Conservation (phyloP, 2,888 invertebrate species). For the Pheosia tremula region DNA sequence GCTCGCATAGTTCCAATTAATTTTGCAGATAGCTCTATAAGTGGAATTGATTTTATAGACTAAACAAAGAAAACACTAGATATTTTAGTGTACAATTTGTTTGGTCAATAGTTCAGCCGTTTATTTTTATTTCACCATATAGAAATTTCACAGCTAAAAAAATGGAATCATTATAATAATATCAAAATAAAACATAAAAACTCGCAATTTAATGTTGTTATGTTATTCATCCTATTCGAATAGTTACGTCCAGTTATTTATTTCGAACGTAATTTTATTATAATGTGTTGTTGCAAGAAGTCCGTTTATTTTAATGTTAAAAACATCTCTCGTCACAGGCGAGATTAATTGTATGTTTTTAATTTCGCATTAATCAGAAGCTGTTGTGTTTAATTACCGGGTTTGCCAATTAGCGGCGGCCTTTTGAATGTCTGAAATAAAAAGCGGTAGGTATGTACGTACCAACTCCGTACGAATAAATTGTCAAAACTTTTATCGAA, state of each 20-base stretch:
- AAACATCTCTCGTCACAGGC: neutral
- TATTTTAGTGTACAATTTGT: too few relatives aligned
- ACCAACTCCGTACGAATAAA: neutral
- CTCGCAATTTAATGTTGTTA: too few relatives aligned
- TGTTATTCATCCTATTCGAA: too few relatives aligned
- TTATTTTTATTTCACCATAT: too few relatives aligned
- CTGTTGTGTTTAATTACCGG: neutral
- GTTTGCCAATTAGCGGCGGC: conserved; percentile 1
- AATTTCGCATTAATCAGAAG: neutral
- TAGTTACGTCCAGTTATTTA: neutral
- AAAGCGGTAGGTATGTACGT: too few relatives aligned
- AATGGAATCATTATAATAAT: too few relatives aligned
- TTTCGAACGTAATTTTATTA: neutral
- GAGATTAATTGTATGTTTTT: neutral
- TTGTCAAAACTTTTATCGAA: neutral
- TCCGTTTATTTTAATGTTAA: neutral
- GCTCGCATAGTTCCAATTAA: conserved; percentile 61
- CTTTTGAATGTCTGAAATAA: neutral
- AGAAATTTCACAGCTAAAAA: too few relatives aligned
- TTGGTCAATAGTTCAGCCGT: too few relatives aligned
- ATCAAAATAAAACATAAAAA: too few relatives aligned
- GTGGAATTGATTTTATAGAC: conserved; percentile 1
- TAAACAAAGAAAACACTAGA: too few relatives aligned
- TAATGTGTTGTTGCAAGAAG: neutral
- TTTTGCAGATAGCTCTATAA: conserved; percentile 54